Percentiles rank a stretch among this genome's conserved stretches.
Conservation (phyloP, 2,888 invertebrate genomes). For the Leuctra nigra region DNA sequence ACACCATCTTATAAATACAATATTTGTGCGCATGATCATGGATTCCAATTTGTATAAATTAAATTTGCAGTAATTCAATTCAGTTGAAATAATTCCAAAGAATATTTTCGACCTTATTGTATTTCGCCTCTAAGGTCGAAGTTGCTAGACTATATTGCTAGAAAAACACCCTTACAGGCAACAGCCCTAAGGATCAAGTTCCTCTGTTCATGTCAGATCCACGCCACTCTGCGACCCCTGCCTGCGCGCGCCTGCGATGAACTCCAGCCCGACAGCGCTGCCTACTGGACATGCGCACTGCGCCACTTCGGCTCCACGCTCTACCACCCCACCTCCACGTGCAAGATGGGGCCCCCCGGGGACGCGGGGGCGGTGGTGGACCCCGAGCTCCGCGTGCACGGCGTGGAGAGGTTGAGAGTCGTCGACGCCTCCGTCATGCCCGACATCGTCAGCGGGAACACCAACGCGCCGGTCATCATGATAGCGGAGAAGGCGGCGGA, state of each 20-base stretch:
- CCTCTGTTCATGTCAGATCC: too few species aligned
- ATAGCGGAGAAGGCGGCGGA: conserved; percentile 39
- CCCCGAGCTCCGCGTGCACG: conserved; percentile 37
- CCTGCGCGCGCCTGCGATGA: conserved; percentile 53
- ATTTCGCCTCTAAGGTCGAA: too few species aligned
- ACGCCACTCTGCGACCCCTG: conserved; percentile 46
- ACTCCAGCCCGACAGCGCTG: conserved; percentile 52
- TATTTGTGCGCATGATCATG: too few species aligned
- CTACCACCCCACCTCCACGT: conserved; percentile 61
- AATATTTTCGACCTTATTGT: too few species aligned
- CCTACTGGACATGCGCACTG: conserved; percentile 59
- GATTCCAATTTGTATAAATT: too few species aligned
- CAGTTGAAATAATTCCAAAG: too few species aligned
- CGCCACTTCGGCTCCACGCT: conserved; percentile 62
- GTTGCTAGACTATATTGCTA: too few species aligned
- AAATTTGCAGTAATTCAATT: too few species aligned
- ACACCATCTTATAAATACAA: too few species aligned
- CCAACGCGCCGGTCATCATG: conserved; percentile 39
- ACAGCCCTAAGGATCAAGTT: too few species aligned
- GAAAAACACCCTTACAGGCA: too few species aligned
- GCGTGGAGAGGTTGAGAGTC: conserved; percentile 36
- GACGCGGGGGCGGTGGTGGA: conserved; percentile 60
- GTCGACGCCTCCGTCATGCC: conserved; percentile 40
- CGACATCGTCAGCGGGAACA: conserved; percentile 37
- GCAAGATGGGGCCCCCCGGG: conserved; percentile 60